phyloP scores from a whole-genome alignment of 2,113 vertebrate genomes.

The Muscicapa adusta region DNA sequence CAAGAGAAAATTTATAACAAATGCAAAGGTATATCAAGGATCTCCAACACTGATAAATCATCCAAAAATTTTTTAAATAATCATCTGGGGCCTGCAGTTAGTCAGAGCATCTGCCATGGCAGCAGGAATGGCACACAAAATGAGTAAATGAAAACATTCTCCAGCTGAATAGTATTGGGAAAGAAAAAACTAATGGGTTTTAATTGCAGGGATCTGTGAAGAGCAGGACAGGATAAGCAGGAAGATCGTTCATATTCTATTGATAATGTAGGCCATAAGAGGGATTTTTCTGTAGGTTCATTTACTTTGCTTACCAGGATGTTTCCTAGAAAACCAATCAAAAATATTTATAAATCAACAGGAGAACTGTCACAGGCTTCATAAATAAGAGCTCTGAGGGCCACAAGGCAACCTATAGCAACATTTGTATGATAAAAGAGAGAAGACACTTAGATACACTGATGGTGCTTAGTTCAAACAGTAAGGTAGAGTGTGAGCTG shows the following conservation, averaged over 20 bases:
- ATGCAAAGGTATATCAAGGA: background rate
- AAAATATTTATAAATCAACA: background rate
- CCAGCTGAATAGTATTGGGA: background rate
- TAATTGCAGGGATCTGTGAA: background rate
- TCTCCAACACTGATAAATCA: background rate
- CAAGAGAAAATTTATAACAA: background rate
- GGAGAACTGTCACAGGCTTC: background rate
- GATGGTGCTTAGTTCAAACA: background rate
- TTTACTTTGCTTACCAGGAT: background rate
- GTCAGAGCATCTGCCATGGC: background rate
- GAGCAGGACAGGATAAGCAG: background rate
- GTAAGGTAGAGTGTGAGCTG: background rate
- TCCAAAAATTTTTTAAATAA: background rate
- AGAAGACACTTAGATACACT: background rate
- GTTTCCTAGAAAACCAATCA: background rate
- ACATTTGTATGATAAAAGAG: background rate
- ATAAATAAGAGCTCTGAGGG: background rate
- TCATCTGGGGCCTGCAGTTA: background rate
- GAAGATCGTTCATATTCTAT: background rate
- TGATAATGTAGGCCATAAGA: background rate
- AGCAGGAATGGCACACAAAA: background rate
- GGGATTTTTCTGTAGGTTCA: background rate
- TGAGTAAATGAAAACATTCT: background rate
- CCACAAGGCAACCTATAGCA: background rate
- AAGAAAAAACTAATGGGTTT: background rate